Percentiles rank a stretch among this genome's conserved stretches.
Conservation (phyloP, 1,140 invertebrate genomes). For the Cydia splendana region DNA sequence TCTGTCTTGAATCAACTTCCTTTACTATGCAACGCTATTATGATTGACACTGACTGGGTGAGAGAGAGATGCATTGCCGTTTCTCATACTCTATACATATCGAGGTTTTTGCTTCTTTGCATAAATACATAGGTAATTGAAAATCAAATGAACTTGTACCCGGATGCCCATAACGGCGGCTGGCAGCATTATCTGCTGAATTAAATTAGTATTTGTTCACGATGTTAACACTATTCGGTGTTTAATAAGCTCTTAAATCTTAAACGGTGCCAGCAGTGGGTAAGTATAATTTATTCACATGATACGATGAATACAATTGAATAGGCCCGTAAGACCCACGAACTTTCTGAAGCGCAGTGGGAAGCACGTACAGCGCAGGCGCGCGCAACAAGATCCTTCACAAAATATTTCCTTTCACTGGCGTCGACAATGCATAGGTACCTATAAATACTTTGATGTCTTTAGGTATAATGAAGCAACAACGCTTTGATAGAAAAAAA, state of each 20-base stretch:
- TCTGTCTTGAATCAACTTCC: background rate
- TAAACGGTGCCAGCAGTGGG: background rate
- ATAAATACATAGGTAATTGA: background rate
- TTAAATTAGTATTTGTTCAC: background rate
- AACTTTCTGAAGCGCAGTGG: conserved; percentile 47
- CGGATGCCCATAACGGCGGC: background rate
- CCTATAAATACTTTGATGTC: conserved; percentile 42
- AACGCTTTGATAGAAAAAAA: conserved; percentile 4
- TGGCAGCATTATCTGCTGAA: background rate
- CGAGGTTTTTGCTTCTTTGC: background rate
- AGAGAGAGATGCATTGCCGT: background rate
- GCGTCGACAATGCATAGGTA: conserved; percentile 69
- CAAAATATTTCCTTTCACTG: conserved; percentile 79
- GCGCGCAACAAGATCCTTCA: conserved; percentile 75
- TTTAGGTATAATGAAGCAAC: conserved; percentile 46
- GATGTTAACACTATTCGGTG: background rate
- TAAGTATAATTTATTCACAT: background rate
- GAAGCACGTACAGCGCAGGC: conserved; percentile 60
- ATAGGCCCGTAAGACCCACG: background rate
- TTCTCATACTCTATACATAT: background rate
- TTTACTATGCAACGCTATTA: background rate
- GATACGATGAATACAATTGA: conserved; percentile 5
- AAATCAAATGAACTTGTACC: background rate
- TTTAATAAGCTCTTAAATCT: conserved; percentile 7
- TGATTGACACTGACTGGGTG: background rate